Conservation (phyloP, 2,888 invertebrate genomes). For the Eudasyphora cyanicolor region DNA sequence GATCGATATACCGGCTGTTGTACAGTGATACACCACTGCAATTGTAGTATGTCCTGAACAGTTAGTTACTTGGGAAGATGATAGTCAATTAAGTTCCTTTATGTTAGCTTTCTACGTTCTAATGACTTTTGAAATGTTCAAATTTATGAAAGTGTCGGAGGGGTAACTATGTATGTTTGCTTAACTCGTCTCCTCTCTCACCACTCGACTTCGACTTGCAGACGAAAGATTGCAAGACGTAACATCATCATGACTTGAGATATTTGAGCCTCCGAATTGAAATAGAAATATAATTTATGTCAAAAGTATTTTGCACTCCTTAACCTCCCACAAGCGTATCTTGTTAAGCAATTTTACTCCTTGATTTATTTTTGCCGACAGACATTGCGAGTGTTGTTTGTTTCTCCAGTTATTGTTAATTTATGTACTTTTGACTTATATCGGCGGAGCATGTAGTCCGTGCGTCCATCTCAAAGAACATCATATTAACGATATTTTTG, state of each 20-base stretch:
- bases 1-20: background rate
- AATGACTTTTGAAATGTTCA: slow-evolving; percentile 56
- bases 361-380: background rate
- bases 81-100: slow-evolving; percentile 61
- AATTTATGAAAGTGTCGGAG: slow-evolving; percentile 18
- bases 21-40: background rate
- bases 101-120: slow-evolving; percentile 46
- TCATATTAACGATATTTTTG: background rate
- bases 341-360: background rate
- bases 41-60: background rate
- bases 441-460: too few species aligned
- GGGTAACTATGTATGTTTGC: background rate
- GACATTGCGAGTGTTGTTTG: background rate
- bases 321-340: background rate
- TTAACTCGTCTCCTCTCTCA: too few species aligned
- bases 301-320: background rate
- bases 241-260: background rate
- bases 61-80: slow-evolving; percentile 14
- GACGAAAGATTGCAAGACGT: background rate
- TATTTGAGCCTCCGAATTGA: background rate
- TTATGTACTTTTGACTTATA: background rate
- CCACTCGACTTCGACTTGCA: background rate
- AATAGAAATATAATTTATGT: too few species aligned
- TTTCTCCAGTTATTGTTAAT: background rate
- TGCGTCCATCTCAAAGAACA: too few species aligned